These are phyloP conservation scores for Drosophila merina DNA, from an alignment of 2,888 invertebrate species.

Conservation along the genomic window DNA sequence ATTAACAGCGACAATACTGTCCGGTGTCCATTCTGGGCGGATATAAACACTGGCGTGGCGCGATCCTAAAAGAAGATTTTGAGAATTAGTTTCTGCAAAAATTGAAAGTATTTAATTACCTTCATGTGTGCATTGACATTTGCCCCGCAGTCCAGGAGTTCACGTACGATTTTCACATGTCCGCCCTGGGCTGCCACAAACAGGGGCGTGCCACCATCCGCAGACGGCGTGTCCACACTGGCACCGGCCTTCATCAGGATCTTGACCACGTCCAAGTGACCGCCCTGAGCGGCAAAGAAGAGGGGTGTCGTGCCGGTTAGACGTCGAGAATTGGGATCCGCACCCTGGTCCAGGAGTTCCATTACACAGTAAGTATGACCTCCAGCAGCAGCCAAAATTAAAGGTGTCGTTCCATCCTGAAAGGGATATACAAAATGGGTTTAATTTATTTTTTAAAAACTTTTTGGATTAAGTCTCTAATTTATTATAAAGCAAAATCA, in stretches of 20 bases:
- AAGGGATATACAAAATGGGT: not conserved
- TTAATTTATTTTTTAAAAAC: too few species aligned
- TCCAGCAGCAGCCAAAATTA: conserved; percentile 95
- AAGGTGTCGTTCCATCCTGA: conserved; percentile 96
- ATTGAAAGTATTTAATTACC: conserved; percentile 84
- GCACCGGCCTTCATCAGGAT: conserved; percentile 92
- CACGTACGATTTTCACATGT: conserved; percentile 93
- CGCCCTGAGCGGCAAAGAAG: conserved; percentile 97
- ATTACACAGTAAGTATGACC: conserved; percentile 93
- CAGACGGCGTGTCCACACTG: conserved; percentile 90
- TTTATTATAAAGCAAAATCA: too few species aligned
- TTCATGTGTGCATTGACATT: conserved; percentile 93
- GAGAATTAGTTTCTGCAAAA: not conserved
- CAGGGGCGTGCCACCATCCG: conserved; percentile 97
- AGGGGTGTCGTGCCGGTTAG: conserved; percentile 96
- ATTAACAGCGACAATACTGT: conserved; percentile 90
- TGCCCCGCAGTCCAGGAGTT: conserved; percentile 92
- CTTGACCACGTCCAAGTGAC: conserved; percentile 92
- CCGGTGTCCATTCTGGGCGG: conserved; percentile 96
- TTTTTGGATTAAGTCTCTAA: too few species aligned
- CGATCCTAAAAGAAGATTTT: conserved; percentile 88
- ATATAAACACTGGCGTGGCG: conserved; percentile 95
- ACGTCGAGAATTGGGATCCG: conserved; percentile 93
- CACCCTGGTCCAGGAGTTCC: conserved; percentile 95
- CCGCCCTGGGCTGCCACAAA: conserved; percentile 96